Base-by-base conservation (phyloP, 2,113 vertebrate genomes). In the Morone saxatilis region DNA sequence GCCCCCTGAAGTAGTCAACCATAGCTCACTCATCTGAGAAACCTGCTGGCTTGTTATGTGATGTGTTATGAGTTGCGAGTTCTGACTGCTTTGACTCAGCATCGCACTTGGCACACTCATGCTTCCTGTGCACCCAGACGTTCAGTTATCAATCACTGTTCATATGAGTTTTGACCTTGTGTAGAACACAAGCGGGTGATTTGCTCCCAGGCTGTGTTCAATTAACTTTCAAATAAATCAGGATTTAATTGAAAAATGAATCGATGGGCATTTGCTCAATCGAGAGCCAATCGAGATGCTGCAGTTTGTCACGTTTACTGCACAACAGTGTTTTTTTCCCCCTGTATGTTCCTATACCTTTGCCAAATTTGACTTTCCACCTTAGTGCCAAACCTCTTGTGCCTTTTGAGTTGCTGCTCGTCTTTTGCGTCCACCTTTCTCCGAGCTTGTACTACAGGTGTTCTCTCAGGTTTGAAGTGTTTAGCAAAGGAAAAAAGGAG, bases 1-100 rank as follows among this genome's bases (percentile, higher is more conserved):
- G 71, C 25, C 59, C 56, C 48, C 20, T 19, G 25, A 57, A 74
- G 25, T 36, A 51, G 41, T 84, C 31, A 61, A 51, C 47, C 16
- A 72, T 25, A n/a, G 9, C 25, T 43, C 45, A 4, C 13, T 43
- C 13, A 48, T 31, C 31, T 67, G 48, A 22, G 53, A 79, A 86
- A 80, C 77, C 61, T 76, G 72, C 71, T 50, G 76, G 61, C 45
- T 62, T 36, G 38, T 71, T 45, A 12, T 71, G 25, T 19, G 68
- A 61, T 51, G 75, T 25, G 25, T 69, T 78, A 31, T 67, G 75
- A 80, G 80, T 83, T 47, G 54, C 4, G 31, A 78, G 74, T 22
- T 61, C 25, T 65, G 75, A 20, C 75, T 82, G 86, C 72, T 88
- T 89, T 88, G 89, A 92, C 85, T 92, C 89, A 86, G 81, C 86